Evolutionary conservation across 2,888 invertebrate species (phyloP).

Genomic region (Cyaniris semiargus): DNA sequence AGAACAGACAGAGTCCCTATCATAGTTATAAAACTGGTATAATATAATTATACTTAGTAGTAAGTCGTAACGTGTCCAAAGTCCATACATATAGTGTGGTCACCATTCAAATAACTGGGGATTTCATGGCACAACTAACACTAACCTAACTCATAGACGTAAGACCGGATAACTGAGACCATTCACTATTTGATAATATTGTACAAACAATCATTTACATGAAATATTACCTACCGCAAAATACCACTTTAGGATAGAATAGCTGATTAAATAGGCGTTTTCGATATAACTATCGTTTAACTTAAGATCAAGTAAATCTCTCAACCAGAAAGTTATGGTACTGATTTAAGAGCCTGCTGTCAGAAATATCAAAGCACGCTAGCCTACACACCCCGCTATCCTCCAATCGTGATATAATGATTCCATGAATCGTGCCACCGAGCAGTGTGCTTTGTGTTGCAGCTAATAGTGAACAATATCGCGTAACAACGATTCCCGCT

Average conservation of each 20-base stretch:
- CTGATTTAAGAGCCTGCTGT: no score
- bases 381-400: no score
- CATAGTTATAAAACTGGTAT: no score
- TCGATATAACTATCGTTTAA: neutral
- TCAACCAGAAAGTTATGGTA: neutral
- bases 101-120: slow-evolving; percentile 36
- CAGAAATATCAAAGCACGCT: no score
- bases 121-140: slow-evolving; percentile 39
- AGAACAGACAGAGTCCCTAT: no score
- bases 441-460: no score
- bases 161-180: neutral
- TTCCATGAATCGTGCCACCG: no score
- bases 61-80: neutral
- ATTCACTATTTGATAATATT: slow-evolving; percentile 33
- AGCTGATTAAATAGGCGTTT: neutral
- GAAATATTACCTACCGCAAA: no score
- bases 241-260: neutral
- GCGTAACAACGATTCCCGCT: no score
- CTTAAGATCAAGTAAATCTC: neutral
- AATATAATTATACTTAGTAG: no score
- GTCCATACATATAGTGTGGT: slow-evolving; percentile 30
- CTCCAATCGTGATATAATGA: no score
- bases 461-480: no score
- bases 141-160: slow-evolving; percentile 38
- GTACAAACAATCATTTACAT: slow-evolving; percentile 12